phyloP scores from a whole-genome alignment of 1,140 invertebrate species.

The Hestina assimilis region DNA sequence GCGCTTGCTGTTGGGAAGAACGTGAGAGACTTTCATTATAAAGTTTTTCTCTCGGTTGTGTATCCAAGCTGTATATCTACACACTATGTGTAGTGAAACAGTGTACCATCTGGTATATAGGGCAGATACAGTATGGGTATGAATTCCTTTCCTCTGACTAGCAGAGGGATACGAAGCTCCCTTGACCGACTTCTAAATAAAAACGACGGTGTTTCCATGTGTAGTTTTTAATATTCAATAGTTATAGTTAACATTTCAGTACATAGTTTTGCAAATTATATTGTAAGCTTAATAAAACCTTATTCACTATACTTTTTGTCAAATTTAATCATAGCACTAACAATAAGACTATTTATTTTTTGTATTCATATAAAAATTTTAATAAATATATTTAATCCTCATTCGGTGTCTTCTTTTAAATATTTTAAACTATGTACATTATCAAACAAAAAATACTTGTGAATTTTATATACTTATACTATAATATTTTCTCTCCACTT shows the following conservation, averaged over 20 bases:
- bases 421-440: conserved; percentile 10
- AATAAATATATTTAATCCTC: conserved; percentile 55
- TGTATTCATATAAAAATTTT: conserved; percentile 49
- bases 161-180: conserved; percentile 72
- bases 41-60: background rate
- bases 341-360: conserved; percentile 59
- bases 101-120: conserved; percentile 35
- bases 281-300: conserved; percentile 26
- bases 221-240: conserved; percentile 25
- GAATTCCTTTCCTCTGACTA: conserved; percentile 71
- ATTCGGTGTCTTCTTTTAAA: background rate
- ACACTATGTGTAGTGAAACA: conserved; percentile 11
- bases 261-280: conserved; percentile 22
- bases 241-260: conserved; percentile 27
- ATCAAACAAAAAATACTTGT: no score
- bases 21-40: conserved; percentile 3
- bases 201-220: conserved; percentile 12
- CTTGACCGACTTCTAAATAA: conserved; percentile 30
- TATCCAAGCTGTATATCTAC: conserved; percentile 16
- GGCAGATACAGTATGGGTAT: conserved; percentile 34
- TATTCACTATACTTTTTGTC: conserved; percentile 4
- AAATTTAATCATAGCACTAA: background rate
- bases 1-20: conserved; percentile 15
- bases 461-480: no score
- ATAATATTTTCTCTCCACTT: no score